Base-by-base conservation (phyloP, 2,888 invertebrate species). In the Agonopterix arenella region DNA sequence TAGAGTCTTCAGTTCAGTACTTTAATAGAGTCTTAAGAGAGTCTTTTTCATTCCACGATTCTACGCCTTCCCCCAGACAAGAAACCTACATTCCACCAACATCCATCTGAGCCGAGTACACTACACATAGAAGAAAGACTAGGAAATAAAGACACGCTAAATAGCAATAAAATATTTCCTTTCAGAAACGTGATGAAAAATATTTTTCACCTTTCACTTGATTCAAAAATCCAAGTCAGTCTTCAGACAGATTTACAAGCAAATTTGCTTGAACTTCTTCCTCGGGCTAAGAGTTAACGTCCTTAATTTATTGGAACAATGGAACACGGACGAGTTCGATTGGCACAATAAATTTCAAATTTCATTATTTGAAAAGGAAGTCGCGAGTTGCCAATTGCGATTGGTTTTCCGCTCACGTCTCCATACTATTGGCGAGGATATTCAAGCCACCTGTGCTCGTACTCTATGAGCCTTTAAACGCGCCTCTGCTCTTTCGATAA, bases 311-410 rank as follows among this genome's bases (percentile, higher is more conserved):
- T 82, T 75, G 73, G 75, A 71, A 72, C 68, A 79, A 70, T 66
- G 58, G 75, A 77, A 73, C 77, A 70, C 65, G 62, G 60, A 61
- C 58, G 66, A 68, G 64, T 75, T 77, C 73, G 76, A 83, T 82
- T 74, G 80, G 70, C 67, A 77, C 80, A 83, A 84, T 85, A 85
- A 84, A 85, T 84, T 86, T 84, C 76, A 84, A 84, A 85, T 84
- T 84, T 84, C 82, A 84, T 85, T 84, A 84, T 84, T 84, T 84
- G 83, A 84, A 82, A 76, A 85, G 83, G 80, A 83, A 80, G 80
- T 81, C 80, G 79, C 80, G 76, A 81, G 77, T 78, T 80, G 77
- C 76, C 82, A 80, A 81, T 81, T 74, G 79, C 76, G 64, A 80
- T 82, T 77, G 71, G 80, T 75, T 84, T 84, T 80, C 86, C 76